Base-by-base conservation (phyloP, 2,797 vertebrate genomes). In the Acropternis orthonyx region DNA sequence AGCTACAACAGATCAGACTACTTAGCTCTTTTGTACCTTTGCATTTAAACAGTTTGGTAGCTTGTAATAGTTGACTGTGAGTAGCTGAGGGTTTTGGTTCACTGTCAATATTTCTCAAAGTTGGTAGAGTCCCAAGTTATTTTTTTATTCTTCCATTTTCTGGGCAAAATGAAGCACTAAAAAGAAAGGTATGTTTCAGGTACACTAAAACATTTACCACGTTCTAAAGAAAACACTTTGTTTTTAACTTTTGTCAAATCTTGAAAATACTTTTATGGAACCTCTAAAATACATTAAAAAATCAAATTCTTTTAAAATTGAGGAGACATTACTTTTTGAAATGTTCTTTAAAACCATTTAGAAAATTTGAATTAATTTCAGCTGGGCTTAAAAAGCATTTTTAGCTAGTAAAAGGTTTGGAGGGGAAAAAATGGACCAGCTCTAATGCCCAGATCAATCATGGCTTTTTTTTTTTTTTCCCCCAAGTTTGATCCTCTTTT, bases 381-480 rank as follows among this genome's bases (percentile, higher is more conserved):
- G 7, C 51, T 27, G 9, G 9, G 7, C 12, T 69, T 91, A 41
- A 62, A 86, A 78, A 59, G 10, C 5, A 18, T 44, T 73, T 93
- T 76, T 94, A 59, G 34, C 62, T 74, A 44, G 21, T n/a, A 36
- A 89, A 66, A 71, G 0, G 27, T 62, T 23, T 7, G 1, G 27
- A 23, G 13, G 4, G 5, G n/a, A 24, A 37, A 77, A 43, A 54
- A 34, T 71, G 51, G 32, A 75, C 67, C 34, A 62, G 8, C 17
- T 62, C 14, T 52, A 79, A 82, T 48, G 51, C 14, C 26, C 51
- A 56, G 30, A 73, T 79, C 71, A 86, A 61, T 69, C 26, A 54
- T 0, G 0, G 14, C 3, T 1, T 2, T 11, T 62, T 51, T 52
- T 28, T 71, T 20, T 12, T 41, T 44, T 15, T 8, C 2, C 7